phyloP scores from a whole-genome alignment of 1,140 invertebrate species.

The Drosophila pallidifrons region DNA sequence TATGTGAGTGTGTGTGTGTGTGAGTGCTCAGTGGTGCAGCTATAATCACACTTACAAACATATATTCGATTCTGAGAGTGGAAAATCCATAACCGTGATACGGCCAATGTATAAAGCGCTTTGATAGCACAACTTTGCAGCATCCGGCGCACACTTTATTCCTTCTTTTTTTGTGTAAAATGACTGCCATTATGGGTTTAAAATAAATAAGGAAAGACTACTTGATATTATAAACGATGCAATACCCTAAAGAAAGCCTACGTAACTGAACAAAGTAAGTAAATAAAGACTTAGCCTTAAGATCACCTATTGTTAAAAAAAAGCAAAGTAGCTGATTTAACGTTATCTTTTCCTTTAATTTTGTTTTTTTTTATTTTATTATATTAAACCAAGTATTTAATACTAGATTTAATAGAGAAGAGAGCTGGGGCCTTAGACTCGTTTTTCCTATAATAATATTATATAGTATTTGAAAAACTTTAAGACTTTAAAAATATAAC shows the following conservation, averaged over 20 bases:
- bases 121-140: conserved; percentile 33
- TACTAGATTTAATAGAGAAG: too few species aligned
- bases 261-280: too few species aligned
- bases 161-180: conserved; percentile 17
- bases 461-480: too few species aligned
- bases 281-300: too few species aligned
- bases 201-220: conserved; percentile 2
- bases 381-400: too few species aligned
- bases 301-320: too few species aligned
- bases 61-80: neutral
- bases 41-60: conserved; percentile 25
- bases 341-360: too few species aligned
- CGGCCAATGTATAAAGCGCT: conserved; percentile 25
- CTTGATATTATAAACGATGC: neutral
- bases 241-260: neutral
- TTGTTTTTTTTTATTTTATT: too few species aligned
- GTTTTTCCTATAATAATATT: too few species aligned
- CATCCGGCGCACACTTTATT: conserved; percentile 23
- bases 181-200: conserved; percentile 38
- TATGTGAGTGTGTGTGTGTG: neutral
- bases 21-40: conserved; percentile 13
- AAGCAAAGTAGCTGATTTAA: too few species aligned
- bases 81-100: conserved; percentile 3
- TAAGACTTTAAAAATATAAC: too few species aligned
- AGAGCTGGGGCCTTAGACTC: too few species aligned